Evolutionary conservation across 1,140 invertebrate genomes (phyloP).

Genomic region (Aphelinus atriplicis): DNA sequence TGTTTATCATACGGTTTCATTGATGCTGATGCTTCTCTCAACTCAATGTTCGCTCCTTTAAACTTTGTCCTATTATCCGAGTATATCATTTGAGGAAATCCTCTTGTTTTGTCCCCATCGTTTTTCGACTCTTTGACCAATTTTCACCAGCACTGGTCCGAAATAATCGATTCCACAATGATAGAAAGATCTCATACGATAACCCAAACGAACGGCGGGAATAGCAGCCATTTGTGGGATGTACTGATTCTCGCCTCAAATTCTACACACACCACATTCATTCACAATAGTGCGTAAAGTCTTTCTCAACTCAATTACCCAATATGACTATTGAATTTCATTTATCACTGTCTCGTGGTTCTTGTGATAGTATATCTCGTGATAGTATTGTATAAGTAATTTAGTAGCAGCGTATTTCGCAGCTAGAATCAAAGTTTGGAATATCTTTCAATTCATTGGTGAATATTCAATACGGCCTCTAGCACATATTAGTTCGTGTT

Average conservation of each 20-base stretch:
- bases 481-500: neutral
- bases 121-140: conserved; percentile 50
- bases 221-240: conserved; percentile 27
- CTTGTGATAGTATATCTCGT: too few relatives aligned
- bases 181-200: conserved; percentile 44
- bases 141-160: conserved; percentile 41
- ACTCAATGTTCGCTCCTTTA: conserved; percentile 5
- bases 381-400: neutral
- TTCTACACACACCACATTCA: conserved; percentile 7
- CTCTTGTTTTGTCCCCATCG: conserved; percentile 46
- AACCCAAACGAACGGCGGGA: conserved; percentile 17
- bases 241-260: neutral
- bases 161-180: conserved; percentile 34
- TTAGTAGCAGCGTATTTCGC: neutral
- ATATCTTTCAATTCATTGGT: too few relatives aligned
- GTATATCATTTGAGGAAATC: conserved; percentile 21
- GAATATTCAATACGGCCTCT: too few relatives aligned
- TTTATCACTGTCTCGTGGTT: conserved; percentile 36
- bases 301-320: conserved; percentile 37
- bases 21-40: neutral
- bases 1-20: neutral
- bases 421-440: neutral
- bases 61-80: conserved; percentile 34
- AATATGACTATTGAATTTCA: conserved; percentile 36
- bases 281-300: conserved; percentile 1